Percentiles rank a stretch among this genome's conserved stretches.
phyloP scores from a whole-genome alignment of 2,113 vertebrate species.

The Pachyramphus minor region DNA sequence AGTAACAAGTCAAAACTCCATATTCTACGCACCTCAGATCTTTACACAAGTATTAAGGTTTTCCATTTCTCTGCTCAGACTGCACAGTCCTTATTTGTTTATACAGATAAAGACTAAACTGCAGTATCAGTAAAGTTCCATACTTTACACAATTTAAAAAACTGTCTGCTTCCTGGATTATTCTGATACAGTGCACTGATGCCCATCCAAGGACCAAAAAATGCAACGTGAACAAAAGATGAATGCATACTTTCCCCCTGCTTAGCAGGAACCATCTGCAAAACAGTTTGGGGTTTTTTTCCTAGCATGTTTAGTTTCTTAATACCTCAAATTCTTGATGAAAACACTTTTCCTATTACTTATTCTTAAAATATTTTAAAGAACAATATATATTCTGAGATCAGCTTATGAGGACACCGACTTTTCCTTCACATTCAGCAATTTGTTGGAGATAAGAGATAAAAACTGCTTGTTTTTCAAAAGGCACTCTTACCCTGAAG shows the following conservation, averaged over 20 bases:
- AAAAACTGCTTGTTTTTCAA: background rate
- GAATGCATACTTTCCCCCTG: background rate
- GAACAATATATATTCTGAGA: background rate
- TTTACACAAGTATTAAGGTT: background rate
- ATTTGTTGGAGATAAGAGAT: background rate
- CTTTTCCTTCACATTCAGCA: background rate
- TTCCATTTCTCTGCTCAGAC: background rate
- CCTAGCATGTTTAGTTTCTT: background rate
- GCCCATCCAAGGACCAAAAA: background rate
- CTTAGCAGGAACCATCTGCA: background rate
- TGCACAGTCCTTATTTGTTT: background rate
- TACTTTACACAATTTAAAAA: background rate
- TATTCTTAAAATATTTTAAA: background rate
- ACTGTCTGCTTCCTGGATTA: background rate
- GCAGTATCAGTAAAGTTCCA: background rate
- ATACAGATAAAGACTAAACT: background rate
- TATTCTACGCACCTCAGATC: background rate
- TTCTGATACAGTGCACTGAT: background rate
- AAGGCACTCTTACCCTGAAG: background rate
- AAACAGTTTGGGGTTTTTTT: background rate
- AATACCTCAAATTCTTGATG: background rate
- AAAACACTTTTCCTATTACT: background rate
- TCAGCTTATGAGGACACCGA: background rate
- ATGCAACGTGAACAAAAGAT: background rate
- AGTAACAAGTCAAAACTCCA: background rate